A percentile compares a stretch with the other conserved stretches of the same genome.
These are phyloP conservation scores for Drosophila tristis DNA, from an alignment of 1,140 invertebrate species.

Conservation along the genomic window DNA sequence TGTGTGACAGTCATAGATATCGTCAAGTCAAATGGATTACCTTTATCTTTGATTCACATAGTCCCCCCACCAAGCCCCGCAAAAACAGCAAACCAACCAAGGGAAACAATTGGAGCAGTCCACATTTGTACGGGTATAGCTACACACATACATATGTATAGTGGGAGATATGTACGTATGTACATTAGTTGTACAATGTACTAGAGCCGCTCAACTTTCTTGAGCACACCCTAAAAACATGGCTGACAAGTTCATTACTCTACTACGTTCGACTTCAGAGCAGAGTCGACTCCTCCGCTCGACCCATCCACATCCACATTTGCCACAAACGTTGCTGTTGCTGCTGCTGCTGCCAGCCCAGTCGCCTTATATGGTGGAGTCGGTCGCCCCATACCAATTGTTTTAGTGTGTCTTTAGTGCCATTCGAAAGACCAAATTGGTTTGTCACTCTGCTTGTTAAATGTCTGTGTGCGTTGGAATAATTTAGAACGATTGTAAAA, in stretches of 20 bases:
- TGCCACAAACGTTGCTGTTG: slow-evolving; percentile 29
- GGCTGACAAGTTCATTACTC: slow-evolving; percentile 81
- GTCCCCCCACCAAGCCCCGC: background rate
- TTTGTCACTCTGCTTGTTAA: slow-evolving; percentile 48
- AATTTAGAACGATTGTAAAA: slow-evolving; percentile 31
- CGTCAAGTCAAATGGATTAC: slow-evolving; percentile 80
- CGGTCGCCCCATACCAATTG: slow-evolving; percentile 10
- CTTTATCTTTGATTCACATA: slow-evolving; percentile 52
- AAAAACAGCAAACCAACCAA: background rate
- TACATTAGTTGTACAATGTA: slow-evolving; percentile 19
- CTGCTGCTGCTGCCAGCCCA: slow-evolving; percentile 13
- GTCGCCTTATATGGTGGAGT: slow-evolving; percentile 36
- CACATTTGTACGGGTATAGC: slow-evolving; percentile 41
- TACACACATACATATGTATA: slow-evolving; percentile 18
- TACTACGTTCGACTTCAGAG: background rate
- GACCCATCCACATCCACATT: slow-evolving; percentile 29
- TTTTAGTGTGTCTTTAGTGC: slow-evolving; percentile 39
- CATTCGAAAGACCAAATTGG: slow-evolving; percentile 47
- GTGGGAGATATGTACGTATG: slow-evolving; percentile 16
- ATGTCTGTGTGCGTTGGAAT: slow-evolving; percentile 11
- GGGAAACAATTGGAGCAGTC: slow-evolving; percentile 70
- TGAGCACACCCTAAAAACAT: slow-evolving; percentile 71
- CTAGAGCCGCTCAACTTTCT: slow-evolving; percentile 54
- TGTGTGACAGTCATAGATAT: slow-evolving; percentile 76
- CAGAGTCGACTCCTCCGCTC: slow-evolving; percentile 6